Base-by-base conservation (phyloP, 2,113 vertebrate species). In the Xenopus borealis region DNA sequence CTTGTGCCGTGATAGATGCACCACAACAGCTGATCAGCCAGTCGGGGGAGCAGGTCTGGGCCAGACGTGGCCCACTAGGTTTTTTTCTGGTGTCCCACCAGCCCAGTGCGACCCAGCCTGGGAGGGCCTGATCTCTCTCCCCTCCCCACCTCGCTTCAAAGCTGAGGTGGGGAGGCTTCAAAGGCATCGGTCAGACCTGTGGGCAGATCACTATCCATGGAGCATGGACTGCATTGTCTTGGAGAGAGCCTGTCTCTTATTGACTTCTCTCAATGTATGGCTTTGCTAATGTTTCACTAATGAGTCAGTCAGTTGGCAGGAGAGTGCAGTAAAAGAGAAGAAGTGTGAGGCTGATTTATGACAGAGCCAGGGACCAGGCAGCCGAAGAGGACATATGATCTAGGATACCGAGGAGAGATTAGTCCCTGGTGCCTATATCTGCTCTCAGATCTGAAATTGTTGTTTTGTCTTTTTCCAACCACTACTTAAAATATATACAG, bases 231-330 rank as follows among this genome's bases (percentile, higher is more conserved):
- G 40, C 72, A 75, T 69, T 75, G 72, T 69, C 72, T 75, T n/a
- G 33, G 57, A 69, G 58, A 69, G 57, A 69, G 66, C 58, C 33
- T 23, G 73, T 63, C 73, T 76, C 66, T 62, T 76, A 76, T 76
- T 76, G 73, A 76, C 73, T 76, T 62, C 58, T 63, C 59, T 44
- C 59, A 44, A 64, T 76, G 66, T 64, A 69, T 61, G 73, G 66
- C 66, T 76, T 69, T 76, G 62, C 73, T 76, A 76, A 66, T 76
- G 73, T 76, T 76, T 76, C 73, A 76, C 73, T 76, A 76, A 76
- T 76, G 73, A 76, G 73, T 76, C 73, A 76, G 73, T 69, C 73
- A 69, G 66, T 76, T 76, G 73, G 73, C 73, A 76, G 73, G 73
- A 69, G 44, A 76, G 73, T 69, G 66, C 61, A 69, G 66, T 66